phyloP scores from a whole-genome alignment of 2,888 invertebrate species.

The Deilephila porcellus region DNA sequence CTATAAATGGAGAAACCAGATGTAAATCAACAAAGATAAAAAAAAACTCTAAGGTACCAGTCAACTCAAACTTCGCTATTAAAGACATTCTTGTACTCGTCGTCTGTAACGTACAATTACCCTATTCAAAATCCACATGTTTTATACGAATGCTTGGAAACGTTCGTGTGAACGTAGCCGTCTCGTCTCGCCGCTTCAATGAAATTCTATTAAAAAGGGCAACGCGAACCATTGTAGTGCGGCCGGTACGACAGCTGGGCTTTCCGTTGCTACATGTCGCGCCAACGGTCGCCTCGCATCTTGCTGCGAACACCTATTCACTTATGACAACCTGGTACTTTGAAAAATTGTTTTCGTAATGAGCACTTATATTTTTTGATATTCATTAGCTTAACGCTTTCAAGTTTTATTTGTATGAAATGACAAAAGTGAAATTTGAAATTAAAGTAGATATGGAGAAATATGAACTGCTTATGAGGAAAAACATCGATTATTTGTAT shows the following conservation, averaged over 20 bases:
- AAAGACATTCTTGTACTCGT: neutral
- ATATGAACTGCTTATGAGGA: neutral
- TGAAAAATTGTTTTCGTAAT: neutral
- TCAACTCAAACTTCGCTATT: neutral
- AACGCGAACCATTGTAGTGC: constrained; percentile 47
- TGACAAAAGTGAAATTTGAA: no score
- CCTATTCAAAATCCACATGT: constrained; percentile 13
- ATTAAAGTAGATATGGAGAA: neutral
- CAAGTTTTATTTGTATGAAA: no score
- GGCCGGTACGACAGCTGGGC: constrained; percentile 59
- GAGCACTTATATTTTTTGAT: no score
- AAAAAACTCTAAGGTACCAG: neutral
- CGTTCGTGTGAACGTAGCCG: constrained; percentile 28
- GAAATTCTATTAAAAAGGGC: constrained; percentile 63
- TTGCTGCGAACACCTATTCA: constrained; percentile 25
- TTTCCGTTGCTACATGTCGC: constrained; percentile 50
- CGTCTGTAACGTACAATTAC: constrained; percentile 7
- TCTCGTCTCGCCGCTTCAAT: constrained; percentile 47
- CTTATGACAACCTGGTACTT: constrained; percentile 30
- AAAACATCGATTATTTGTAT: neutral
- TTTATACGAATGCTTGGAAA: constrained; percentile 1
- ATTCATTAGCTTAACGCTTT: no score
- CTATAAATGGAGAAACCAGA: neutral
- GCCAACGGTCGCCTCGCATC: constrained; percentile 19
- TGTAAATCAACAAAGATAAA: neutral